A percentile compares a stretch with the other conserved stretches of the same genome.
These are phyloP conservation scores for Zosterops pallidus DNA, from an alignment of 2,113 vertebrate genomes.

Conservation along the genomic window DNA sequence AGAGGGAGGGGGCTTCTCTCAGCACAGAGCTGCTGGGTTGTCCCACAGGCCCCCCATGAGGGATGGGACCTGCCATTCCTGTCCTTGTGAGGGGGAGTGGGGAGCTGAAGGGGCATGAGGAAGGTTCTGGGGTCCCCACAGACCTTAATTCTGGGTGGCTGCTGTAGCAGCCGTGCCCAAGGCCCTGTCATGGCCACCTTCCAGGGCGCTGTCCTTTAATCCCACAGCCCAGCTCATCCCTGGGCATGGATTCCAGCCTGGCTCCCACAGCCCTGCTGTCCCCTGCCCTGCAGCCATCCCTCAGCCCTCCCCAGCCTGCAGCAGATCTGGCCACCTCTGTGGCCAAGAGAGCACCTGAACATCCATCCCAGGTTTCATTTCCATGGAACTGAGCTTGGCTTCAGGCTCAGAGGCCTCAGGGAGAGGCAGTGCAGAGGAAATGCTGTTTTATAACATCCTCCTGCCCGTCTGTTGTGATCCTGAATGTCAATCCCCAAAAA, in stretches of 20 bases:
- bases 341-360: neutral
- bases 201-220: neutral
- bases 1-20: neutral
- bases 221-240: neutral
- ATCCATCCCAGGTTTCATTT: neutral
- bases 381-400: neutral
- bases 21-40: neutral
- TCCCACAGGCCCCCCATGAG: neutral
- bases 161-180: neutral
- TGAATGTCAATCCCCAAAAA: neutral
- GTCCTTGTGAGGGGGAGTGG: neutral
- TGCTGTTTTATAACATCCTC: neutral
- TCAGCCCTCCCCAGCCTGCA: neutral
- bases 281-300: neutral
- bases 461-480: accelerated
- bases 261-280: neutral
- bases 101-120: neutral
- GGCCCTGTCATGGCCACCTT: neutral
- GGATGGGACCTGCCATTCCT: too few relatives aligned
- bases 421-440: neutral
- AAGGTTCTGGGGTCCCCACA: neutral
- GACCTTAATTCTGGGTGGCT: accelerated
- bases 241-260: accelerated
- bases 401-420: neutral
- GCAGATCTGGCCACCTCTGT: neutral